A percentile compares a stretch with the other conserved stretches of the same genome.
Evolutionary conservation across 2,797 vertebrate species (phyloP).

Genomic region (Cheirogaleus major): DNA sequence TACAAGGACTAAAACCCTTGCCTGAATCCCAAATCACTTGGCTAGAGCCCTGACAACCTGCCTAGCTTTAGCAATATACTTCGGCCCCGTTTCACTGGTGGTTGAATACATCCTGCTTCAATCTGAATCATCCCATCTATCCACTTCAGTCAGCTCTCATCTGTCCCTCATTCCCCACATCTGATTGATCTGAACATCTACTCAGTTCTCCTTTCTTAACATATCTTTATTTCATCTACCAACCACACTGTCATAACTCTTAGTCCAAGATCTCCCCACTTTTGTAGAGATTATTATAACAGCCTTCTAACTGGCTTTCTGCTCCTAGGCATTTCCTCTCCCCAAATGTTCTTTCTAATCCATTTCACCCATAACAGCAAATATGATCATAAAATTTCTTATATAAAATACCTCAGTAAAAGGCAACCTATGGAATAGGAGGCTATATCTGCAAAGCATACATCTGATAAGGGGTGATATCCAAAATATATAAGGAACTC

Average conservation of each 20-base stretch:
- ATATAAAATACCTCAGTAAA: not conserved
- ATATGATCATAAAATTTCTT: not conserved
- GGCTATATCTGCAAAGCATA: not conserved
- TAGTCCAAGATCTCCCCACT: not conserved
- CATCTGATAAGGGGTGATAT: not conserved
- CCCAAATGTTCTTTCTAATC: not conserved
- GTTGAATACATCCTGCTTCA: not conserved
- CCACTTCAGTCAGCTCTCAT: not conserved
- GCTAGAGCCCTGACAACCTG: not conserved
- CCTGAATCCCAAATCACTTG: not conserved
- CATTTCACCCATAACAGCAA: not conserved
- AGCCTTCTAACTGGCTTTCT: not conserved
- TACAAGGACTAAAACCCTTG: not conserved
- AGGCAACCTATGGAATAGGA: not conserved
- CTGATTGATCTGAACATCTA: not conserved
- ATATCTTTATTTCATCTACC: not conserved
- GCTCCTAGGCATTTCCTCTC: not conserved
- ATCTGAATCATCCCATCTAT: not conserved
- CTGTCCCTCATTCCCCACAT: not conserved
- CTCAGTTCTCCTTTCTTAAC: not conserved
- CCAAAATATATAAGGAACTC: not conserved
- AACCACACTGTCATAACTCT: not conserved
- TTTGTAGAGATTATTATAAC: not conserved
- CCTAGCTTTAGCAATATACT: not conserved
- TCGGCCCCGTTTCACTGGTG: not conserved